Base-by-base conservation (phyloP, 1,140 invertebrate species). In the Drosophila nebulosa region DNA sequence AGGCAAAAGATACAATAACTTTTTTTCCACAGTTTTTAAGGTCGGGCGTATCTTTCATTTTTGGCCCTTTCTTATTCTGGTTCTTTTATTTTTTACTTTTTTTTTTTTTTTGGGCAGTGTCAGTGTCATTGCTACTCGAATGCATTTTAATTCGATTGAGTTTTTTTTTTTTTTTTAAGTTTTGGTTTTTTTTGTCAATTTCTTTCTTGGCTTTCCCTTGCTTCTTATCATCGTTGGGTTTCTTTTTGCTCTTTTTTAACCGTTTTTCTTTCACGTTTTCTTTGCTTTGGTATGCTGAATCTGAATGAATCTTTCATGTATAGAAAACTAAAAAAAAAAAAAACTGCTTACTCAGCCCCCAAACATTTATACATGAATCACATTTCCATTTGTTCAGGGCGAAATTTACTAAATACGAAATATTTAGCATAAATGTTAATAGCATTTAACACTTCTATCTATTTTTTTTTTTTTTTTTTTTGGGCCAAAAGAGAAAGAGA, bases 61-160 rank as follows among this genome's bases (percentile, higher is more conserved):
- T 53, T 27, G 58, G 12, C 51, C 56, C 27, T 42, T 63, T 52
- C 65, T 53, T 59, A 69, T 36, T 62, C 55, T 21, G 55, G n/a
- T 55, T 67, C 18, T 21, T 61, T 22, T n/a, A 18, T 6, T 62
- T 18, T 61, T 22, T n/a, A 18, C 5, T 62, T 18, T 51, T 58
- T 12, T 59, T 18, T 51, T 58, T 12, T 60, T 63, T 52, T 75
- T 65, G 55, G 72, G 58, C 58, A 70, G 79, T 81, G 79, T 80
- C 81, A 74, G 68, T 85, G 81, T 70, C 80, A 78, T 71, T 80
- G 74, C 77, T 86, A 66, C 74, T 71, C 73, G 66, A 86, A 85
- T 85, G 78, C 81, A 86, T 85, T 85, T 86, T 86, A 78, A 78
- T 85, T 78, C 81, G 77, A 86, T 86, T 78, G 66, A 85, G 80